Conservation (phyloP, 2,113 vertebrate genomes). For the Grammomys surdaster region DNA sequence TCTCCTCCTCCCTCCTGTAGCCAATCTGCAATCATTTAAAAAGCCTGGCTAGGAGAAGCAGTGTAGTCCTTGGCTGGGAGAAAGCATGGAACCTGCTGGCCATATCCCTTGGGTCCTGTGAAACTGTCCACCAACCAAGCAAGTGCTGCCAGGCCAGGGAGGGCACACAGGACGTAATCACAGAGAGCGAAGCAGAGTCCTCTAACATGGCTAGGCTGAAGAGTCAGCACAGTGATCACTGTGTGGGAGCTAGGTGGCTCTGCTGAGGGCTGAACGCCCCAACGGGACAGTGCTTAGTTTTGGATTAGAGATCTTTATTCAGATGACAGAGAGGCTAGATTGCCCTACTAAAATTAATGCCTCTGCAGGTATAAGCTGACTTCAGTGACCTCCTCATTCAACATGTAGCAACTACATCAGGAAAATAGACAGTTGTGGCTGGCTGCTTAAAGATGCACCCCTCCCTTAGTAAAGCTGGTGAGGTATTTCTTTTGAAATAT, state of each 20-base stretch:
- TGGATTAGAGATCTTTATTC: neutral
- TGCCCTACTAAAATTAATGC: neutral
- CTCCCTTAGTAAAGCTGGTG: neutral
- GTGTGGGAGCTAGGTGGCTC: fast-evolving
- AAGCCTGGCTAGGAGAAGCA: neutral
- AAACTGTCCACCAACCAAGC: neutral
- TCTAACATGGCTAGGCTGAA: neutral
- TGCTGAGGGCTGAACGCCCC: neutral
- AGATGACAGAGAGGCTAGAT: neutral
- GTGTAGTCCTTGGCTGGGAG: neutral
- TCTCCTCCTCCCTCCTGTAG: neutral
- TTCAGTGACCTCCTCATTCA: neutral
- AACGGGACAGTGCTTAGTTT: neutral
- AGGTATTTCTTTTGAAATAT: neutral
- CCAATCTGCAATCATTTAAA: neutral
- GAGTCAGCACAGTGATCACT: fast-evolving
- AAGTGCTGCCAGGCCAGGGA: neutral
- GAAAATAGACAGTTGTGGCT: neutral
- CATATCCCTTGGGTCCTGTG: neutral
- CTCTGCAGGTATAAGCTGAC: neutral
- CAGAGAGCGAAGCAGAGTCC: neutral
- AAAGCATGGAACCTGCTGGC: neutral
- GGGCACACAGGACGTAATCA: neutral
- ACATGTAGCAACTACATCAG: neutral
- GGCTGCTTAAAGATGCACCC: neutral